These are phyloP conservation scores for Rhagophthalmus giganteus DNA, from an alignment of 2,888 invertebrate genomes.

Conservation along the genomic window DNA sequence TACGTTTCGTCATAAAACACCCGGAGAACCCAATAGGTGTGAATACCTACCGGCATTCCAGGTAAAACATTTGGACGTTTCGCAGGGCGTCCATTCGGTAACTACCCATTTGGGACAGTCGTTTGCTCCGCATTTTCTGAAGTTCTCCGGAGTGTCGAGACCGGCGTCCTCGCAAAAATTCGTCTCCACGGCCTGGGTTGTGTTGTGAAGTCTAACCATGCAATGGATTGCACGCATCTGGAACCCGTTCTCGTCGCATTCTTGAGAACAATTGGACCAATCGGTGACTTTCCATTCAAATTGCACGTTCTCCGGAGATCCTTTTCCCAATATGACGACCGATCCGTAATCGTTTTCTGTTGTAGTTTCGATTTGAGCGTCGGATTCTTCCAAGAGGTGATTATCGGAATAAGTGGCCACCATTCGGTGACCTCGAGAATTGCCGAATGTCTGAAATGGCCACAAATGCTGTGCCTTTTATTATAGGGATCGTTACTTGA, in stretches of 20 bases:
- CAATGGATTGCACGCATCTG: slow-evolving; percentile 74
- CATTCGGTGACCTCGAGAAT: slow-evolving; percentile 72
- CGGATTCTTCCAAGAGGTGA: slow-evolving; percentile 54
- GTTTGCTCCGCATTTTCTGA: slow-evolving; percentile 67
- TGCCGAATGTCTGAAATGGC: slow-evolving; percentile 77
- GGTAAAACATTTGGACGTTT: slow-evolving; percentile 73
- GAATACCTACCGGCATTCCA: slow-evolving; percentile 65
- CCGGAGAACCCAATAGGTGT: not conserved
- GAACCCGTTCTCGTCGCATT: slow-evolving; percentile 77
- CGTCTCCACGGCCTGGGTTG: slow-evolving; percentile 64
- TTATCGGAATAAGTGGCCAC: slow-evolving; percentile 57
- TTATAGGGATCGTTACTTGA: slow-evolving; percentile 40
- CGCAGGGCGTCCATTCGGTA: slow-evolving; percentile 72
- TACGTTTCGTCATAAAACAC: not conserved
- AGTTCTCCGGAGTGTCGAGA: slow-evolving; percentile 64
- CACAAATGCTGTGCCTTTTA: slow-evolving; percentile 73
- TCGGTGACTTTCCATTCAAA: slow-evolving; percentile 81
- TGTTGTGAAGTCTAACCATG: slow-evolving; percentile 64
- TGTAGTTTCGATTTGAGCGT: slow-evolving; percentile 18
- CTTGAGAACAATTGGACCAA: slow-evolving; percentile 86
- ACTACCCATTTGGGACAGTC: slow-evolving; percentile 75
- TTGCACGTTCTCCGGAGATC: slow-evolving; percentile 56
- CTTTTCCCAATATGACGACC: slow-evolving; percentile 38
- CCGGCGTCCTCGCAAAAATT: slow-evolving; percentile 73
- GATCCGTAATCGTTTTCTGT: slow-evolving; percentile 35